Base-by-base conservation (phyloP, 2,113 vertebrate genomes). In the Herpetotheres cachinnans region DNA sequence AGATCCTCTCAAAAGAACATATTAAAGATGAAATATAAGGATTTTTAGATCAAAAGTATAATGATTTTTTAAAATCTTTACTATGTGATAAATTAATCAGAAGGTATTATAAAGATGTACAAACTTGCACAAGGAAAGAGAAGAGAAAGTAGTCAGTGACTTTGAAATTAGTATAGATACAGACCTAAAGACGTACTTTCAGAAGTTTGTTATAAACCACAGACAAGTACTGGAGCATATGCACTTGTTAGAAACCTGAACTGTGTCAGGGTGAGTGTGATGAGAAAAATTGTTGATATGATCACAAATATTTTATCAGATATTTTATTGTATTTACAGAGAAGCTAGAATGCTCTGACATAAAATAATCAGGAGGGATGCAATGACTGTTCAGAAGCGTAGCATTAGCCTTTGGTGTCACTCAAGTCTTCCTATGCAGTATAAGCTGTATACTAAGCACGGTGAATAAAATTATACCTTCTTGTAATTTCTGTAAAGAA, bases 21-120 rank as follows among this genome's bases (percentile, higher is more conserved):
- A 98, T 98, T 98, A 98, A 98, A 98, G 97, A 98, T 98, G 96
- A 98, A 98, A 98, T 98, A 98, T 93, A 98, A 98, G 97, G 98
- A 98, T 98, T 98, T 98, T 98, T 98, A 98, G 97, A 98, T 98
- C 98, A 98, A 98, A 98, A 98, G 96, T 78, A 97, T 97, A 98
- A 98, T 97, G 97, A 97, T 98, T 98, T 98, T 98, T 98, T 97
- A 4, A 98, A 98, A 97, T 97, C 97, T 98, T 98, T 98, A 97
- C 97, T 96, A 96, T 97, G 96, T 98, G 97, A 98, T 98, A 98
- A 98, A 98, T 98, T 98, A 98, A 98, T 98, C 97, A 97, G 93
- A 96, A 97, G 96, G 93, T 96, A 97, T 98, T 98, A 98, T 98
- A 97, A 98, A 98, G 96, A 98, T 90, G 95, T 97, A 94, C 98